Conservation (phyloP, 2,888 invertebrate genomes). For the Sussaba pulchella region DNA sequence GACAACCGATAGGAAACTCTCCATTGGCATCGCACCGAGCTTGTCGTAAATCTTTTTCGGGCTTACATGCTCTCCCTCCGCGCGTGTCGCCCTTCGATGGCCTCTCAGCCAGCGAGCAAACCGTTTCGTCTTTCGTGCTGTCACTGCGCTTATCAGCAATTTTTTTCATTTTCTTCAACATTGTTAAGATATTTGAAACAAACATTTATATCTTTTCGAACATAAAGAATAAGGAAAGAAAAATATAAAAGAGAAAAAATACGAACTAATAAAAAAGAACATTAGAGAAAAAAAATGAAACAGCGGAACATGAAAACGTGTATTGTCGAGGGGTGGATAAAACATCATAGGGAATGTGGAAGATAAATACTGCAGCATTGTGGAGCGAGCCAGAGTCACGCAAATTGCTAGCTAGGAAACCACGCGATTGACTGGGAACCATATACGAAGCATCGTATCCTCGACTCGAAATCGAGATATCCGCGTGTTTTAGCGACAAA, state of each 20-base stretch:
- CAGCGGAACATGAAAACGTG: neutral
- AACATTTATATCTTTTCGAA: neutral
- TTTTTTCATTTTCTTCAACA: neutral
- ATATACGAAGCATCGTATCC: constrained; percentile 11
- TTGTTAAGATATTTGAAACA: neutral
- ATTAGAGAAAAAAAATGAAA: constrained; percentile 6
- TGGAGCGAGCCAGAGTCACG: constrained; percentile 37
- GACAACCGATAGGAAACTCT: constrained; percentile 64
- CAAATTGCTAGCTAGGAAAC: constrained; percentile 11
- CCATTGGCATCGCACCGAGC: constrained; percentile 60
- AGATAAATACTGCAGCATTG: constrained; percentile 20
- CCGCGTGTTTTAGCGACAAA: neutral
- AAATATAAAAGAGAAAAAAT: neutral
- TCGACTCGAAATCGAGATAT: constrained; percentile 16
- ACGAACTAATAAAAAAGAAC: neutral
- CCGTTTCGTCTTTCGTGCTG: neutral
- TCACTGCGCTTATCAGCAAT: too few relatives aligned
- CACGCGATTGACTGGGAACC: constrained; percentile 44
- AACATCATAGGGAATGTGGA: constrained; percentile 16
- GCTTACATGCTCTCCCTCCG: constrained; percentile 51
- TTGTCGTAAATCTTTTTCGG: constrained; percentile 60
- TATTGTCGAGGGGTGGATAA: constrained; percentile 19
- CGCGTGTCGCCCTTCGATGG: constrained; percentile 26
- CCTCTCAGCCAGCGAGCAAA: neutral
- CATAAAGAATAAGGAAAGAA: neutral